Conservation (phyloP, 2,113 vertebrate species). For the Lasiurus borealis region DNA sequence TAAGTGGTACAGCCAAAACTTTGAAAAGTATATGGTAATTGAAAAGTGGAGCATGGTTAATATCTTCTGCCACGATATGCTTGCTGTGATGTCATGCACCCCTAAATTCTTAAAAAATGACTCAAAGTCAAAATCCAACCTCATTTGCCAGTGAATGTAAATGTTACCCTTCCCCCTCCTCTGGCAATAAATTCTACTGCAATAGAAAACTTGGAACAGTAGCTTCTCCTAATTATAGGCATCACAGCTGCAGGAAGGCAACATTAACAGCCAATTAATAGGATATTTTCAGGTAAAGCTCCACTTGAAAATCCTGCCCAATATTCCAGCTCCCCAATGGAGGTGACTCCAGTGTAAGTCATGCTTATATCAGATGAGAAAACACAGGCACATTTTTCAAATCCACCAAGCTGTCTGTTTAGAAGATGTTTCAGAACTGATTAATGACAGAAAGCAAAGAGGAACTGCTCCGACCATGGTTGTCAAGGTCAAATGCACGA, state of each 20-base stretch:
- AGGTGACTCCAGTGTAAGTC: conserved; percentile 26
- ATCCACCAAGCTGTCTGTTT: conserved; percentile 34
- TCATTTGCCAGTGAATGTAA: conserved; percentile 27
- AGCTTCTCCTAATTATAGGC: background rate
- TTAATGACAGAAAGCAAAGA: conserved; percentile 58
- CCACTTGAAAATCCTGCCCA: background rate
- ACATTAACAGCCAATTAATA: background rate
- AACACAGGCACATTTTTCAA: conserved; percentile 50
- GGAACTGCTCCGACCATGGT: background rate
- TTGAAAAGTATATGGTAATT: background rate
- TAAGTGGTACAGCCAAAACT: background rate
- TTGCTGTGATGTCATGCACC: background rate
- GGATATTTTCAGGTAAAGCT: background rate
- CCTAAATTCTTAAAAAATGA: conserved; percentile 41
- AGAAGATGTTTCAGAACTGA: conserved; percentile 59
- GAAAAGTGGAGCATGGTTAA: background rate
- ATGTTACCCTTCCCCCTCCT: background rate
- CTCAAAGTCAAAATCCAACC: conserved; percentile 52
- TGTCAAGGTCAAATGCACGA: conserved; percentile 49
- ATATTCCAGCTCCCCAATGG: background rate
- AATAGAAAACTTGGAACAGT: background rate
- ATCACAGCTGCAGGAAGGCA: background rate
- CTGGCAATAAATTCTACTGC: background rate
- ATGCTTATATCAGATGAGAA: conserved; percentile 40
- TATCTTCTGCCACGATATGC: background rate